phyloP scores from a whole-genome alignment of 2,888 invertebrate genomes.

The Drosophila paramelanica region DNA sequence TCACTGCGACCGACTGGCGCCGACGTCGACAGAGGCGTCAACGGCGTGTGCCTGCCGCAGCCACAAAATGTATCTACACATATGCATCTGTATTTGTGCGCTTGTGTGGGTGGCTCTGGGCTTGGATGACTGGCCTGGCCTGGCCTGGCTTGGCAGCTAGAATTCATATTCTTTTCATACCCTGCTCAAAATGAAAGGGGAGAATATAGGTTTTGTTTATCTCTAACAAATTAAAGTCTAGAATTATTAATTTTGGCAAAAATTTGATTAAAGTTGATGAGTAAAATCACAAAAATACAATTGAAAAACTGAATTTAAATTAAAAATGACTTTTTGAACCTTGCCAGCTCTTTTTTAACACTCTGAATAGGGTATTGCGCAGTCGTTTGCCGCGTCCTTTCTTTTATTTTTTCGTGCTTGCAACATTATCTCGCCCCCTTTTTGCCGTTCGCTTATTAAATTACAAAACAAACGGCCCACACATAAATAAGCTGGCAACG shows the following conservation, averaged over 20 bases:
- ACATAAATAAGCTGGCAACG: conserved; percentile 67
- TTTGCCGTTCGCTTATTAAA: conserved; percentile 62
- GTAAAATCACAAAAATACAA: too few relatives aligned
- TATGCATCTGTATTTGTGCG: conserved; percentile 8
- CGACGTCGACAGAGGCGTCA: conserved; percentile 70
- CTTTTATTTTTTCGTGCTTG: conserved; percentile 17
- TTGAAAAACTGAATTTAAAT: too few relatives aligned
- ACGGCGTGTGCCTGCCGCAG: conserved; percentile 69
- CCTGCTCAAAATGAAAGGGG: background rate
- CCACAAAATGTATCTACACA: conserved; percentile 7
- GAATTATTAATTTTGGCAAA: too few relatives aligned
- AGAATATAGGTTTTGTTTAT: too few relatives aligned
- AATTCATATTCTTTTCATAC: conserved; percentile 24
- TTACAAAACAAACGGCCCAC: conserved; percentile 77
- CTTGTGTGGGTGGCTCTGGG: conserved; percentile 57
- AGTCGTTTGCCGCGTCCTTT: background rate
- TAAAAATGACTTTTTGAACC: too few relatives aligned
- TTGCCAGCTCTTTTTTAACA: background rate
- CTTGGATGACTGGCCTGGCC: background rate
- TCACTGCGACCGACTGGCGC: conserved; percentile 49
- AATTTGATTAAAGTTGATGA: too few relatives aligned
- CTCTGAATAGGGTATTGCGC: background rate
- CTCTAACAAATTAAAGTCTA: too few relatives aligned
- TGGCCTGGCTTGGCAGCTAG: conserved; percentile 20
- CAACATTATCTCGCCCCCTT: conserved; percentile 61